Base-by-base conservation (phyloP, 2,888 invertebrate genomes). In the Euspilapteryx auroguttella region DNA sequence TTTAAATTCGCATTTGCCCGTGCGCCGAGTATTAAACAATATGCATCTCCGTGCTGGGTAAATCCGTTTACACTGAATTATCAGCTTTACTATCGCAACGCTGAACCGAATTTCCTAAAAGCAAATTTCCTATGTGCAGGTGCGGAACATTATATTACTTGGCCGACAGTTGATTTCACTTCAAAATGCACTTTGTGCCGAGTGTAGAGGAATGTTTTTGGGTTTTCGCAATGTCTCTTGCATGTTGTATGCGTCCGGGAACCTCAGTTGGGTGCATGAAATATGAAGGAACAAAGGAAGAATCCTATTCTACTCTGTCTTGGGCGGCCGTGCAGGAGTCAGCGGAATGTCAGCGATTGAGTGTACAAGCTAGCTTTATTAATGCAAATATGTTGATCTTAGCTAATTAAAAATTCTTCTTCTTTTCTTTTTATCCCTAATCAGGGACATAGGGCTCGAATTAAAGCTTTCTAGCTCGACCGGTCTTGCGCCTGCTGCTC, bases 231-330 rank as follows among this genome's bases (percentile, higher is more conserved):
- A 3, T 21, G 6, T n/a, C 9, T 5, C 17, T 5, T 42, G 43
- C 40, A 41, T 44, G 40, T 37, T 39, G 42, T 43, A 46, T 54
- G 50, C 46, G 52, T 49, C 47, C 41, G 45, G 53, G 42, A 38
- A 44, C 42, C 40, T 41, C 39, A 45, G 51, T 49, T 29, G 52
- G 53, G 47, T 59, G 47, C 48, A 57, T 62, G 58, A 62, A 61
- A 65, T 63, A 59, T 61, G 59, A 55, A 49, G 48, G 49, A 48
- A 57, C 55, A 63, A 59, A 59, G 57, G 55, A 57, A 58, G 61
- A 59, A 61, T 58, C 57, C 52, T 52, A 56, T 59, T 59, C 55
- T 45, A 46, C 44, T 45, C 44, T 44, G 49, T 56, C 55, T 55
- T 45, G 46, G 41, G 51, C n/a, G n/a, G 57, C 55, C 44, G 47